Conservation (phyloP, 2,113 vertebrate species). For the Recurvirostra avosetta region DNA sequence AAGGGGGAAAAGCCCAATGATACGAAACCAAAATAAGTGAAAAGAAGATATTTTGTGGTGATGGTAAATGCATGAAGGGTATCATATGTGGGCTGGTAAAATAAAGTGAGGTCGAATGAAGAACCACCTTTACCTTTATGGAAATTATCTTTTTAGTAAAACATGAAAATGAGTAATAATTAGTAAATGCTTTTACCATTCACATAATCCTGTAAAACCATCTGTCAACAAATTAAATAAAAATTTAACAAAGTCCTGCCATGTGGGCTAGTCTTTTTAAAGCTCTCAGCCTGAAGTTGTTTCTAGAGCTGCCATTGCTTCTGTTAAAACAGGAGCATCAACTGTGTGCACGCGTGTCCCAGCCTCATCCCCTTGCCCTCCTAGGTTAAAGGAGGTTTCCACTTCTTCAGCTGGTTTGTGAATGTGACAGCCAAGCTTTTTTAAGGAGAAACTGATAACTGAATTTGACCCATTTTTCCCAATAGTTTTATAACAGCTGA, state of each 20-base stretch:
- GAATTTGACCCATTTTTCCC: conserved; percentile 19
- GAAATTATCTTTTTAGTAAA: conserved; percentile 60
- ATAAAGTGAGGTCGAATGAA: conserved; percentile 46
- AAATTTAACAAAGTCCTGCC: not conserved
- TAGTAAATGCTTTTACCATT: conserved; percentile 49
- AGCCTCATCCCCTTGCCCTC: not conserved
- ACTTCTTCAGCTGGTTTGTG: not conserved
- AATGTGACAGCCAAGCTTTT: not conserved
- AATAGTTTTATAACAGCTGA: not conserved
- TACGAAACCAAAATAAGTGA: not conserved
- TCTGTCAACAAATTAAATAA: conserved; percentile 30
- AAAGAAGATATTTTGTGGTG: not conserved
- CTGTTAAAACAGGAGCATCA: not conserved
- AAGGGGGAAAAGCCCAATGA: not conserved
- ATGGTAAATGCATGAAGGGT: not conserved
- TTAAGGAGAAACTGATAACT: not conserved
- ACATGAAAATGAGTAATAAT: conserved; percentile 57
- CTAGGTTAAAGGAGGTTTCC: not conserved
- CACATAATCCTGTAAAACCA: conserved; percentile 18
- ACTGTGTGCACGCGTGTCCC: fast-evolving
- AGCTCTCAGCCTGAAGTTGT: not conserved
- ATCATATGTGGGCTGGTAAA: conserved; percentile 34
- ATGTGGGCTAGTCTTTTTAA: not conserved
- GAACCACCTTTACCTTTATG: conserved; percentile 47
- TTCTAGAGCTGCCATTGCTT: not conserved